These are phyloP conservation scores for Drosophila grimshawi DNA, from an alignment of 1,140 invertebrate genomes.

Conservation along the genomic window DNA sequence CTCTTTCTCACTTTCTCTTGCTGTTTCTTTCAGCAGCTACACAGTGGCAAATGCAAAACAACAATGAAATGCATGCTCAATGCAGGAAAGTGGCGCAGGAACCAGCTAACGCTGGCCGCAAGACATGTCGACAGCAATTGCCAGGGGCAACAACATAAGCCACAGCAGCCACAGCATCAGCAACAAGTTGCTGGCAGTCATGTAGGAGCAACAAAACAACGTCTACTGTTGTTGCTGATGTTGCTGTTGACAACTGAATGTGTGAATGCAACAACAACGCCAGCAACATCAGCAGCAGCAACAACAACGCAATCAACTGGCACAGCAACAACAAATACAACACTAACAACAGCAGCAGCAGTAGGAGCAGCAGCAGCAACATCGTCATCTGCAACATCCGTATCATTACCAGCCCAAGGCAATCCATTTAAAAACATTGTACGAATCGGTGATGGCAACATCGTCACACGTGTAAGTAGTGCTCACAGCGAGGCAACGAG, in stretches of 20 bases:
- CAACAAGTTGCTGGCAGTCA: conserved; percentile 58
- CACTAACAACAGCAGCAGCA: conserved; percentile 41
- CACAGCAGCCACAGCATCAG: conserved; percentile 9
- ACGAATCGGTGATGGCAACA: conserved; percentile 77
- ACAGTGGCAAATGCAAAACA: conserved; percentile 75
- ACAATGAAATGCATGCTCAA: conserved; percentile 83
- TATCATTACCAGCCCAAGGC: conserved; percentile 45
- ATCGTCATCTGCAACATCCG: conserved; percentile 15
- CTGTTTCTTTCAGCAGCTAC: conserved; percentile 43
- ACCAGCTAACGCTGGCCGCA: conserved; percentile 44
- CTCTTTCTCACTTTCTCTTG: background rate
- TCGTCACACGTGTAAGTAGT: conserved; percentile 67
- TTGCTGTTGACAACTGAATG: conserved; percentile 55
- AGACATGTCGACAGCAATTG: conserved; percentile 38
- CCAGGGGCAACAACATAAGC: conserved; percentile 38
- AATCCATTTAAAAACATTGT: conserved; percentile 69
- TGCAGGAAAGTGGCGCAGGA: conserved; percentile 91
- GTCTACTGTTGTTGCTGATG: conserved; percentile 48
- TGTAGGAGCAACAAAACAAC: conserved; percentile 42
- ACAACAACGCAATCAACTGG: conserved; percentile 85
- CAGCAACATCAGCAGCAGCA: conserved; percentile 44
- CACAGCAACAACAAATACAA: conserved; percentile 70
- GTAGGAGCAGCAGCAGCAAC: conserved; percentile 15
- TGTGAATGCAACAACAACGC: conserved; percentile 86
- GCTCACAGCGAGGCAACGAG: too few species aligned